phyloP scores from a whole-genome alignment of 2,888 invertebrate species.

The Ormyrus pomaceus region DNA sequence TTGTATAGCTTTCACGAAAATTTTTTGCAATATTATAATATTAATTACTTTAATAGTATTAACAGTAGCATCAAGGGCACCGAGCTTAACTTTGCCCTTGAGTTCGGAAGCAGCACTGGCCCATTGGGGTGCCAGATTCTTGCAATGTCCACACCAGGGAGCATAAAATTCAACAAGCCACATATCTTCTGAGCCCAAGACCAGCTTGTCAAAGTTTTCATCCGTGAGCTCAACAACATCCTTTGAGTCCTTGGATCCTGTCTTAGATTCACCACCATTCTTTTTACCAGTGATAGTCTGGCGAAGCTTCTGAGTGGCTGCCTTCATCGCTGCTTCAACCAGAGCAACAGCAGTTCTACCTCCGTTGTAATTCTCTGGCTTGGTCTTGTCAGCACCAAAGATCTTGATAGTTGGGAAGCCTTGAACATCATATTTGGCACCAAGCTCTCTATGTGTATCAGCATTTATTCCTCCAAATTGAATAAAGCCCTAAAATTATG shows the following conservation, averaged over 20 bases:
- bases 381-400: constrained; percentile 89
- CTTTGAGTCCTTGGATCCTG: constrained; percentile 72
- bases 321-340: constrained; percentile 89
- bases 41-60: constrained; percentile 81
- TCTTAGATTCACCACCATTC: constrained; percentile 47
- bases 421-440: constrained; percentile 86
- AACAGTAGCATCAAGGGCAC: constrained; percentile 96
- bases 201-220: constrained; percentile 94
- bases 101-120: constrained; percentile 94
- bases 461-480: constrained; percentile 97
- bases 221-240: constrained; percentile 96
- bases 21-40: neutral
- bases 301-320: constrained; percentile 85
- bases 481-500: constrained; percentile 83
- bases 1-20: neutral
- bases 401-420: constrained; percentile 99
- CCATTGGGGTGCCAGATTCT: constrained; percentile 97
- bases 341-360: constrained; percentile 90
- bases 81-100: constrained; percentile 97
- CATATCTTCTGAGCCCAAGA: constrained; percentile 94
- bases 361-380: constrained; percentile 90
- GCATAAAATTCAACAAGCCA: constrained; percentile 99
- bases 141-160: constrained; percentile 98
- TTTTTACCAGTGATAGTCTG: constrained; percentile 80
- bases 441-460: constrained; percentile 90